Evolutionary conservation across 1,140 invertebrate genomes (phyloP).

Genomic region (Cydia splendana): DNA sequence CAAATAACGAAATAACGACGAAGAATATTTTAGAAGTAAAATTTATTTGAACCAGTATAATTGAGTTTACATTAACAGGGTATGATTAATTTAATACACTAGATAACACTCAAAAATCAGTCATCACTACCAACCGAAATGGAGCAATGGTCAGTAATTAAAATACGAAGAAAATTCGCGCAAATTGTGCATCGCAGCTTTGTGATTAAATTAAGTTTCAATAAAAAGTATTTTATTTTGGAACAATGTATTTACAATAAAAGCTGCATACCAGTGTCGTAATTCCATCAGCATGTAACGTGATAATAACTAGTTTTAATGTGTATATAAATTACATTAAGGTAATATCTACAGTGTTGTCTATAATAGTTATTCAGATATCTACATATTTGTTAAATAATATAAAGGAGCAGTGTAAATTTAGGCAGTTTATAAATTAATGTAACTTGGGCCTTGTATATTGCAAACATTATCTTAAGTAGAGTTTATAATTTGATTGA

Average conservation of each 20-base stretch:
- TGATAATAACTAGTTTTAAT: constrained; percentile 76
- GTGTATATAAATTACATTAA: constrained; percentile 68
- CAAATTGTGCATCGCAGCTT: neutral
- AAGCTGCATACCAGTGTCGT: constrained; percentile 7
- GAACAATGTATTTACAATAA: neutral
- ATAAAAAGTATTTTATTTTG: constrained; percentile 7
- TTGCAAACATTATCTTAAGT: constrained; percentile 55
- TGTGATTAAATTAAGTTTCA: neutral
- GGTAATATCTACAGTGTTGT: constrained; percentile 49
- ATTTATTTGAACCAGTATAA: neutral
- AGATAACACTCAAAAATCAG: neutral
- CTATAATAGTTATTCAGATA: constrained; percentile 42
- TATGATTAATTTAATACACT: neutral
- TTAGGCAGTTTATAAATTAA: constrained; percentile 9
- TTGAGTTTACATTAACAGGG: neutral
- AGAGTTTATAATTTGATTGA: constrained; percentile 50
- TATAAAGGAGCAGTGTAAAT: constrained; percentile 20
- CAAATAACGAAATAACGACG: neutral
- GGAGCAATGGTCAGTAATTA: neutral
- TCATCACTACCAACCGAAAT: neutral
- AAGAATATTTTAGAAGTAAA: neutral
- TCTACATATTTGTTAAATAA: constrained; percentile 42
- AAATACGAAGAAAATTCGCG: neutral
- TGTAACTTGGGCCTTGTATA: constrained; percentile 56
- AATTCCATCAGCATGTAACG: constrained; percentile 63